Percentiles rank a stretch among this genome's conserved stretches.
Evolutionary conservation across 2,888 invertebrate genomes (phyloP).

Genomic region (Lepidonotus clava): DNA sequence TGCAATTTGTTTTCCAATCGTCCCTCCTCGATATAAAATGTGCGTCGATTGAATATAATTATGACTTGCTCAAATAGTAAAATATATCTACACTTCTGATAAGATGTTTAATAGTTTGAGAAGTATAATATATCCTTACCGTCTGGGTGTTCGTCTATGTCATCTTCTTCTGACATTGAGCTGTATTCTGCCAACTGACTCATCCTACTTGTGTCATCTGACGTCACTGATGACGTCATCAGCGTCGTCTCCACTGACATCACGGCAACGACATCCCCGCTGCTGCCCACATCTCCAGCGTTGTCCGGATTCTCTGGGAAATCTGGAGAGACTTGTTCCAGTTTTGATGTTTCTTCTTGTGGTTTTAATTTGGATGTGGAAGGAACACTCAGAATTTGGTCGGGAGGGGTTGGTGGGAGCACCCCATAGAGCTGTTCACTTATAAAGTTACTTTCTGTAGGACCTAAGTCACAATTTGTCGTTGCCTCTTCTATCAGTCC

Average conservation of each 20-base stretch:
- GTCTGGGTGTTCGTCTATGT: conserved; percentile 11
- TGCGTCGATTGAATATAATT: too few relatives aligned
- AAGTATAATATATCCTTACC: background rate
- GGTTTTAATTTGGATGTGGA: too few relatives aligned
- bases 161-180: background rate
- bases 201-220: background rate
- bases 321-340: too few relatives aligned
- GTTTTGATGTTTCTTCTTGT: too few relatives aligned
- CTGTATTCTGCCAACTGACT: too few relatives aligned
- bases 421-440: background rate
- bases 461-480: background rate
- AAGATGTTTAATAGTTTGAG: too few relatives aligned
- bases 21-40: too few relatives aligned
- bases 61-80: too few relatives aligned
- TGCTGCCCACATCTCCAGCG: too few relatives aligned
- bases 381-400: background rate
- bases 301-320: too few relatives aligned
- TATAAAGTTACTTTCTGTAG: background rate
- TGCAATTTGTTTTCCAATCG: too few relatives aligned
- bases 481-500: background rate
- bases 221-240: background rate
- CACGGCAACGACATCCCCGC: background rate
- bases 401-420: background rate
- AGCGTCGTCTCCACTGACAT: background rate
- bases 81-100: too few relatives aligned